These are phyloP conservation scores for Sprattus sprattus DNA, from an alignment of 2,113 vertebrate species.

Conservation along the genomic window DNA sequence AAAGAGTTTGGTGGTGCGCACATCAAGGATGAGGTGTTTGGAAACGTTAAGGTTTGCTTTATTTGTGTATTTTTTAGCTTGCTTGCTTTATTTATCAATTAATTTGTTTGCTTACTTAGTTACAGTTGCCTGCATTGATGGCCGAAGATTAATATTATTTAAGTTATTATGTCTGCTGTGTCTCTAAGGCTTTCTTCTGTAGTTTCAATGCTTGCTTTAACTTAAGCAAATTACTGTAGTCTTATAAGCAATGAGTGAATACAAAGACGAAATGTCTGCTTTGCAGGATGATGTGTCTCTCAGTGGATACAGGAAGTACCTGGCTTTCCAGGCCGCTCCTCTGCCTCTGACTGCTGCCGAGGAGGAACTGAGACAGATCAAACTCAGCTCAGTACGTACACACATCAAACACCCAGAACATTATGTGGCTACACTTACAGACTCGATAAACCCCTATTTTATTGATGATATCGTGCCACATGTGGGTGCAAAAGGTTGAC, in stretches of 20 bases:
- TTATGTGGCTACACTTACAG: neutral
- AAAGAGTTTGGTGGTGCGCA: conserved; percentile 96
- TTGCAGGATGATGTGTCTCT: conserved; percentile 89
- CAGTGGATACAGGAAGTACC: conserved; percentile 85
- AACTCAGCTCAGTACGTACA: conserved; percentile 83
- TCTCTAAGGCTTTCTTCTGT: neutral
- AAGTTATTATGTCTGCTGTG: neutral
- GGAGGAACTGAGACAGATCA: conserved; percentile 93
- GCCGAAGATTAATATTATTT: neutral
- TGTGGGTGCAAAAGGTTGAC: neutral
- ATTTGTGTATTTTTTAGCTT: neutral
- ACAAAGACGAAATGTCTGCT: conserved; percentile 1
- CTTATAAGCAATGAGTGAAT: neutral
- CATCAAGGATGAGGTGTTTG: conserved; percentile 96
- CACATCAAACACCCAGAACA: neutral
- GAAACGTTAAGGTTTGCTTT: conserved; percentile 80
- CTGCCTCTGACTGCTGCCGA: conserved; percentile 92
- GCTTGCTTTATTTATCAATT: neutral
- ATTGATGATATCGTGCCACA: neutral
- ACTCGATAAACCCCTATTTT: neutral
- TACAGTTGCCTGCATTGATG: neutral
- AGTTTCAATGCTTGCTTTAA: neutral
- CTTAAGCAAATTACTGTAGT: neutral
- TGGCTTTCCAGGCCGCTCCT: conserved; percentile 83
- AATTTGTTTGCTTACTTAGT: neutral